A percentile compares a stretch with the other conserved stretches of the same genome.
Evolutionary conservation across 2,113 vertebrate genomes (phyloP).

Genomic region (Euleptes europaea): DNA sequence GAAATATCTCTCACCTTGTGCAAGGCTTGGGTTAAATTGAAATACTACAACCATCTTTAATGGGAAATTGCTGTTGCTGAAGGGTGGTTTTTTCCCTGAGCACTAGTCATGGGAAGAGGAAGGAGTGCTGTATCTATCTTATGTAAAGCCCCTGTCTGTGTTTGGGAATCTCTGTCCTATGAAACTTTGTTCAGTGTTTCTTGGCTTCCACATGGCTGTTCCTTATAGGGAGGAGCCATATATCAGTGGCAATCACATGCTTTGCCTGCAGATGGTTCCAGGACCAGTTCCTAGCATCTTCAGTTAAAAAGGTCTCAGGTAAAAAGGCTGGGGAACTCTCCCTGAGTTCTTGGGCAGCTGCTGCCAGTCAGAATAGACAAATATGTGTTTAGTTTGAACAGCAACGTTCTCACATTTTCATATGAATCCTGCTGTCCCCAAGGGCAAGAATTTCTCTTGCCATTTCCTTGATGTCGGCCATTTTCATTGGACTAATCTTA

Average conservation of each 20-base stretch:
- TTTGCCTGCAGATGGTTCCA: too few species aligned
- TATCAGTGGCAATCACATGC: too few species aligned
- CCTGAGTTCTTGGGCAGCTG: too few species aligned
- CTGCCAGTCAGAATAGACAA: too few species aligned
- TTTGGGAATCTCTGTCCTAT: neutral
- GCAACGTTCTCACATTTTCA: too few species aligned
- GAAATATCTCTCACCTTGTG: neutral
- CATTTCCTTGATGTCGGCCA: neutral
- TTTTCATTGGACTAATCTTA: neutral
- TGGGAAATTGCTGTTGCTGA: neutral
- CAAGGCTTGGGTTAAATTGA: neutral
- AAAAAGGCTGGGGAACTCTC: too few species aligned
- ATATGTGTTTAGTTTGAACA: too few species aligned
- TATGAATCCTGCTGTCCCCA: neutral
- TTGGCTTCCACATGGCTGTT: neutral
- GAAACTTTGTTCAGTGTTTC: neutral
- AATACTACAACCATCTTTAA: neutral
- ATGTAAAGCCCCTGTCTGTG: neutral
- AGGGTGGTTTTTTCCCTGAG: neutral
- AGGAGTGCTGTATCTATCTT: neutral
- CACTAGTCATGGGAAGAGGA: neutral
- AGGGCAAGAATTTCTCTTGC: neutral
- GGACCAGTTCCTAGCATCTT: too few species aligned
- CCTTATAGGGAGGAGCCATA: too few species aligned
- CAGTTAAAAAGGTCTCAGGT: too few species aligned